Percentiles rank a stretch among this genome's conserved stretches.
Evolutionary conservation across 2,888 invertebrate genomes (phyloP).

Genomic region (Cosmopolites sordidus): DNA sequence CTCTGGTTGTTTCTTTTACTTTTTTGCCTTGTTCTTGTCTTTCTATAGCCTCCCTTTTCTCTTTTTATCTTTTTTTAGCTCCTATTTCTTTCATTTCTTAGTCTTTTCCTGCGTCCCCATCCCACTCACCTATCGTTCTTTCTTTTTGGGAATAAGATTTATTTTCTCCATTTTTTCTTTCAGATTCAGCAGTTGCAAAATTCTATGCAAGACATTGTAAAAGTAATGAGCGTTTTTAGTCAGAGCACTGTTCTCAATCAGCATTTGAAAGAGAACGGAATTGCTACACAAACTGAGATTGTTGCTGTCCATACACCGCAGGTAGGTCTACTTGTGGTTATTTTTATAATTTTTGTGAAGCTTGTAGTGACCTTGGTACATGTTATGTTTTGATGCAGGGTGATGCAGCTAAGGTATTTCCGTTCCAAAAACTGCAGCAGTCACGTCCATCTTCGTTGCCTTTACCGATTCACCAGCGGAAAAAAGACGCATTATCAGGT

Average conservation of each 20-base stretch:
- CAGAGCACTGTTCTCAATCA: slow-evolving; percentile 39
- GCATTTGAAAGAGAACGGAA: slow-evolving; percentile 48
- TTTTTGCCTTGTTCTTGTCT: no score
- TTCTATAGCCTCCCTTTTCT: no score
- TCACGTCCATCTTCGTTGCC: slow-evolving; percentile 47
- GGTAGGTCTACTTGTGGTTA: no score
- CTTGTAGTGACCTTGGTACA: no score
- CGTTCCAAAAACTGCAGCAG: slow-evolving; percentile 43
- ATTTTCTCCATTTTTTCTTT: slow-evolving; percentile 28
- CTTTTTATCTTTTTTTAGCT: no score
- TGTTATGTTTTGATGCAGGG: slow-evolving; percentile 38
- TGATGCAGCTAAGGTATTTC: slow-evolving; percentile 45
- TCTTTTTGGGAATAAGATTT: no score
- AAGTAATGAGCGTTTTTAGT: slow-evolving; percentile 60
- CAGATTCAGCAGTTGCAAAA: slow-evolving; percentile 75
- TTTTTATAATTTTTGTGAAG: no score
- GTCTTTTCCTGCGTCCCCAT: no score
- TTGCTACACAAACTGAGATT: slow-evolving; percentile 76
- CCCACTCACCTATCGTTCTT: no score
- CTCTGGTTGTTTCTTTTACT: no score
- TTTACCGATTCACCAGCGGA: slow-evolving; percentile 42
- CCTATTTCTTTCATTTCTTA: no score
- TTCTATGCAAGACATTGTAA: slow-evolving; percentile 73
- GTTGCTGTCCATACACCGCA: slow-evolving; percentile 74
- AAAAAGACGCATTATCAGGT: slow-evolving; percentile 34